Evolutionary conservation across 2,797 vertebrate species (phyloP).

Genomic region (Lutjanus argentimaculatus): DNA sequence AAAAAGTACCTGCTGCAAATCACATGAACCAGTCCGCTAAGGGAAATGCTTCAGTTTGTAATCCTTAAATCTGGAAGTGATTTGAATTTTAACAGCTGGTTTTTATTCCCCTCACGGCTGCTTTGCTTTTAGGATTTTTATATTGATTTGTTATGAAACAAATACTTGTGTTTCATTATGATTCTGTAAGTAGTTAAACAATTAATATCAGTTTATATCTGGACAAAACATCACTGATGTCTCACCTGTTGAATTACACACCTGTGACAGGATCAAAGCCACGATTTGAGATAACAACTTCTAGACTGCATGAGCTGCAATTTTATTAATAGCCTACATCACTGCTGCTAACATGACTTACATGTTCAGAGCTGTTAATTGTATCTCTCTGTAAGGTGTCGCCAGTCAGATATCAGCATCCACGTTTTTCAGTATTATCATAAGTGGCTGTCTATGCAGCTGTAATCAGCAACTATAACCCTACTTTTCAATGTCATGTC

Average conservation of each 20-base stretch:
- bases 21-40: constrained; percentile 1
- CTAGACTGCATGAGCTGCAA: background rate
- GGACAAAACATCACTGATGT: background rate
- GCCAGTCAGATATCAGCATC: too few relatives aligned
- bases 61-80: constrained; percentile 5
- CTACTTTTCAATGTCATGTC: background rate
- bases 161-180: background rate
- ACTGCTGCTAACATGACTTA: background rate
- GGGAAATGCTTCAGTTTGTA: constrained; percentile 10
- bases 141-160: background rate
- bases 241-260: background rate
- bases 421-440: too few relatives aligned
- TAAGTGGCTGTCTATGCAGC: background rate
- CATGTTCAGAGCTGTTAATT: too few relatives aligned
- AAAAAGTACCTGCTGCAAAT: constrained; percentile 6
- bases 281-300: too few relatives aligned
- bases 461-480: too few relatives aligned
- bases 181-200: background rate
- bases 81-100: constrained; percentile 11
- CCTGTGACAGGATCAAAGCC: background rate
- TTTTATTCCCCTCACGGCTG: background rate
- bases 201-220: background rate
- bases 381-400: too few relatives aligned
- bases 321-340: background rate
- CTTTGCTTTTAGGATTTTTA: background rate